These are phyloP conservation scores for Meghimatium bilineatum DNA, from an alignment of 2,888 invertebrate species.

Conservation along the genomic window DNA sequence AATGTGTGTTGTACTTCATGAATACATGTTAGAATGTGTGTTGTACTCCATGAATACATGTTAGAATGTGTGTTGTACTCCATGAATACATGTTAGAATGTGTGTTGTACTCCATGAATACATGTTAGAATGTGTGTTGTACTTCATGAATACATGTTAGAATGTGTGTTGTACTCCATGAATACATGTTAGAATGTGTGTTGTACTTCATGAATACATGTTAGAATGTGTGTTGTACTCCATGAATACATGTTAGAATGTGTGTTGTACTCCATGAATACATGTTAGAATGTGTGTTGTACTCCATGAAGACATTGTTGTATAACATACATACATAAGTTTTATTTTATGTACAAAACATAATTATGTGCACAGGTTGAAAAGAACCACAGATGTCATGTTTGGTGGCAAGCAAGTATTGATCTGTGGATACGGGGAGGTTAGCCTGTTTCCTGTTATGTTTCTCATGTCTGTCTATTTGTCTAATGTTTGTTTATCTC, in stretches of 20 bases:
- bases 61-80: background rate
- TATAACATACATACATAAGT: background rate
- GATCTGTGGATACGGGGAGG: constrained; percentile 96
- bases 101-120: no score
- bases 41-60: no score
- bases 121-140: no score
- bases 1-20: no score
- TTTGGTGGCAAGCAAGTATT: constrained; percentile 97
- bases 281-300: background rate
- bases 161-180: background rate
- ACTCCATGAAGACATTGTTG: background rate
- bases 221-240: no score
- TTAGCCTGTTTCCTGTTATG: constrained; percentile 52
- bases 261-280: no score
- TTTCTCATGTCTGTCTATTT: background rate
- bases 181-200: no score
- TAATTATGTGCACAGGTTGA: constrained; percentile 81
- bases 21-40: no score
- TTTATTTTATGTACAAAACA: background rate
- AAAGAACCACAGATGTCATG: constrained; percentile 96
- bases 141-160: no score
- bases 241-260: no score
- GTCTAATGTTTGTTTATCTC: no score
- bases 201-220: background rate
- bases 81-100: no score